Conservation (phyloP, 2,797 vertebrate species). For the Premnoplex brunnescens region DNA sequence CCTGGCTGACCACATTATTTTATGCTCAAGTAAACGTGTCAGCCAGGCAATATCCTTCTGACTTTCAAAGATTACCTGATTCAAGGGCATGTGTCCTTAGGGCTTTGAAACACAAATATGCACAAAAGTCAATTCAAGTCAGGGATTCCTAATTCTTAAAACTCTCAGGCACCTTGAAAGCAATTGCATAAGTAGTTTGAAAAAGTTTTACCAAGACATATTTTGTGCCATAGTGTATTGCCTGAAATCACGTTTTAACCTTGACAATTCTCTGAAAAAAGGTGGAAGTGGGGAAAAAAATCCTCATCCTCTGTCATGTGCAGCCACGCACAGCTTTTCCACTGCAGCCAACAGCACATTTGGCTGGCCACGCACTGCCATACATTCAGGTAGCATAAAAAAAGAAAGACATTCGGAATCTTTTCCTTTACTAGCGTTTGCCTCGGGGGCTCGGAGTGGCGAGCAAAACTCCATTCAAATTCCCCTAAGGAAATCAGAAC, state of each 20-base stretch:
- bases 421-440: background rate
- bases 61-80: background rate
- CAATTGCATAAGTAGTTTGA: background rate
- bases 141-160: background rate
- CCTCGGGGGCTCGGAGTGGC: background rate
- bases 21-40: background rate
- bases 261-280: background rate
- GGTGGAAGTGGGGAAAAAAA: background rate
- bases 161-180: background rate
- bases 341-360: too few relatives aligned
- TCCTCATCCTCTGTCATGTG: rapidly evolving
- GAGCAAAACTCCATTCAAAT: background rate
- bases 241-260: background rate
- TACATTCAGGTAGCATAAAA: background rate
- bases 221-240: too few relatives aligned
- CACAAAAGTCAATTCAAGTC: background rate
- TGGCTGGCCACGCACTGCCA: background rate
- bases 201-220: background rate
- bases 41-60: background rate
- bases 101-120: background rate
- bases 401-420: rapidly evolving
- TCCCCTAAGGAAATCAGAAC: background rate
- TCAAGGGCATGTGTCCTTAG: background rate
- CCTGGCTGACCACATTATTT: background rate
- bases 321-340: background rate